These are phyloP conservation scores for Leptinotarsa juncta DNA, from an alignment of 2,888 invertebrate genomes.

Conservation along the genomic window DNA sequence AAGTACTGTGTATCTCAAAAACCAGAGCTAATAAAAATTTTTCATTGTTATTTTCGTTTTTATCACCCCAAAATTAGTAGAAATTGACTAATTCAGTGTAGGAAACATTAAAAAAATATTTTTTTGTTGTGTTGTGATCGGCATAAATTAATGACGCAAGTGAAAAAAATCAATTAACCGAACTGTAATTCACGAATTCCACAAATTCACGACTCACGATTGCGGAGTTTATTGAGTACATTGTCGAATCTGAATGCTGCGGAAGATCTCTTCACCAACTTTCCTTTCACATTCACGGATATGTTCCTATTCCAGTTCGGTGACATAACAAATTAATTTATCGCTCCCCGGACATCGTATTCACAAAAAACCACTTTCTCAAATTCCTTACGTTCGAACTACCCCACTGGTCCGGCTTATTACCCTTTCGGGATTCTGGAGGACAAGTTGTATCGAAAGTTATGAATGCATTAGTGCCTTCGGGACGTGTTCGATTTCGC, in stretches of 20 bases:
- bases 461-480: conserved; percentile 59
- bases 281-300: not conserved
- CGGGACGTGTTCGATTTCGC: conserved; percentile 56
- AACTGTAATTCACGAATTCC: no score
- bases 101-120: no score
- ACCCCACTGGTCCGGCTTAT: conserved; percentile 15
- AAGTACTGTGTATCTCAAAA: no score
- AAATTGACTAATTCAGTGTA: no score
- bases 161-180: no score
- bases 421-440: conserved; percentile 45
- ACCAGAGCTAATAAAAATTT: no score
- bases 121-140: no score
- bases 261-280: not conserved
- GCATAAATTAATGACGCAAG: no score
- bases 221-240: no score
- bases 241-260: not conserved
- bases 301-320: not conserved
- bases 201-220: no score
- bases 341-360: conserved; percentile 11
- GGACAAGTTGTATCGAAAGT: conserved; percentile 57
- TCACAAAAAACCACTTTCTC: conserved; percentile 10
- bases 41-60: no score
- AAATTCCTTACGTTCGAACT: not conserved
- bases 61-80: no score
- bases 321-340: conserved; percentile 14